Percentiles rank a stretch among this genome's conserved stretches.
Evolutionary conservation across 2,113 vertebrate species (phyloP).

Genomic region (Corvus moneduloides): DNA sequence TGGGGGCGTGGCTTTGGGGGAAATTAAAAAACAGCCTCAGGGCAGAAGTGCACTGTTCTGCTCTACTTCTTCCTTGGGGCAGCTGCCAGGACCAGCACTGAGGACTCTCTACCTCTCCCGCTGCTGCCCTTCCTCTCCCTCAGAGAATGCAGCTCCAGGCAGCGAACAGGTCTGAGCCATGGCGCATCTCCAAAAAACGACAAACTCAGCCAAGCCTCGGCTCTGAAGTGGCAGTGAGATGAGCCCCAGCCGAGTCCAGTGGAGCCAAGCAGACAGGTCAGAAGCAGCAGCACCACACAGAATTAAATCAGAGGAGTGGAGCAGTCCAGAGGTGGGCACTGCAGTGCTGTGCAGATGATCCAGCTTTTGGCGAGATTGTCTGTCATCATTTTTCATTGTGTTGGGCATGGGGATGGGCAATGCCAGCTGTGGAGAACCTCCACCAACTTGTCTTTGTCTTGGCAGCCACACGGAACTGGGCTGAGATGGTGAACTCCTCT

Average conservation of each 20-base stretch:
- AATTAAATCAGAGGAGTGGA: neutral
- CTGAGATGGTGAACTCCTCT: neutral
- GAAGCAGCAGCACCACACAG: rapidly evolving
- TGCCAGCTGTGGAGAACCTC: neutral
- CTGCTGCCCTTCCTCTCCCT: neutral
- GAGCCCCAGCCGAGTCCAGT: neutral
- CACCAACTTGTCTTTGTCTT: neutral
- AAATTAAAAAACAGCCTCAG: neutral
- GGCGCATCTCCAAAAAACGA: neutral
- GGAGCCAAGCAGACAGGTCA: neutral
- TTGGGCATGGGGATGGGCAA: neutral
- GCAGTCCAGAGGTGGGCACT: neutral
- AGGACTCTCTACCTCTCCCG: neutral
- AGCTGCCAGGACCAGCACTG: no score
- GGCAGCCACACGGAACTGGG: rapidly evolving
- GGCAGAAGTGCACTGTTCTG: neutral
- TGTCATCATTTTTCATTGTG: neutral
- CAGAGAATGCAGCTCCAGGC: neutral
- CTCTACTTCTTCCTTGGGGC: neutral
- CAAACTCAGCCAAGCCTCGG: neutral
- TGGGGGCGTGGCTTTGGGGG: neutral
- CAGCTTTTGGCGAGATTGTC: neutral
- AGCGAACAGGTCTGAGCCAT: neutral
- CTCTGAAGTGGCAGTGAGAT: neutral
- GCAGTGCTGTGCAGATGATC: no score